Evolutionary conservation across 2,113 vertebrate species (phyloP).

Genomic region (Xenopus tropicalis): DNA sequence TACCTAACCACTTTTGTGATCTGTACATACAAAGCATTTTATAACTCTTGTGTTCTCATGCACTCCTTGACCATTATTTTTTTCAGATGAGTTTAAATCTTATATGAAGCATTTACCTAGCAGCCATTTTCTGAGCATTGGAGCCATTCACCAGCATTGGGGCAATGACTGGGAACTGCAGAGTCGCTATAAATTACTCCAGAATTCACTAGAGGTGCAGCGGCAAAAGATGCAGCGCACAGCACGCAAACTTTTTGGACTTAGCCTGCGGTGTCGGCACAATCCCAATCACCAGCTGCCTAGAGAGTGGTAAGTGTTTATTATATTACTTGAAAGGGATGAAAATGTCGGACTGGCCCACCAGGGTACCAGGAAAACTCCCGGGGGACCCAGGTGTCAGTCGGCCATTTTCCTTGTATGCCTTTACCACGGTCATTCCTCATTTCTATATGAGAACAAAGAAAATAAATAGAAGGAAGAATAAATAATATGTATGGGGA

Average conservation of each 20-base stretch:
- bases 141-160: constrained; percentile 97
- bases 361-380: no score
- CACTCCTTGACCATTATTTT: constrained; percentile 3
- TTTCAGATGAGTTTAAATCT: constrained; percentile 93
- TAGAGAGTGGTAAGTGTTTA: constrained; percentile 82
- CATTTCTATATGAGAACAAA: no score
- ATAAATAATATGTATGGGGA: no score
- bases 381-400: no score
- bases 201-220: constrained; percentile 87
- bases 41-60: no score
- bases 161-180: constrained; percentile 98
- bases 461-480: no score
- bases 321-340: no score
- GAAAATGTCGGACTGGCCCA: no score
- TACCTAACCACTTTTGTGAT: no score
- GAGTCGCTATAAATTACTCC: constrained; percentile 91
- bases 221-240: constrained; percentile 92
- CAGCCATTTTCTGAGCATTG: constrained; percentile 94
- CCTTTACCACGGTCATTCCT: no score
- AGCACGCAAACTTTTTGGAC: constrained; percentile 93
- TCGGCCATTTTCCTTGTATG: no score
- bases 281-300: constrained; percentile 98
- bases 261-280: constrained; percentile 95
- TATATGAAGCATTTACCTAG: constrained; percentile 95
- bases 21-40: no score